Evolutionary conservation across 2,888 invertebrate genomes (phyloP).

Genomic region (Sturmia bella): DNA sequence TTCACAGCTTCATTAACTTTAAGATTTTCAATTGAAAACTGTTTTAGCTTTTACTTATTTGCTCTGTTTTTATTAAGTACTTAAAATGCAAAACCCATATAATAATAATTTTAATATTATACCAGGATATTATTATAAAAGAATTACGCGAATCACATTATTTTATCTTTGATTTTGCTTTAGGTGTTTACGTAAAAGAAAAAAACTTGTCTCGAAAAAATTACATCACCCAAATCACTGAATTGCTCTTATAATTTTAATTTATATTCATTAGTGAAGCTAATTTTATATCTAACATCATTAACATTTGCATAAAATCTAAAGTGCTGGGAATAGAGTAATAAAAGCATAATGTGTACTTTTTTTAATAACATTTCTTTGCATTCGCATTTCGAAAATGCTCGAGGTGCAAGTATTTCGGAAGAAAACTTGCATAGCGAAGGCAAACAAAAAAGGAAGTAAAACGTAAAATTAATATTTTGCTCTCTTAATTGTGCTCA

Average conservation of each 20-base stretch:
- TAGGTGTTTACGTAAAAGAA: not conserved
- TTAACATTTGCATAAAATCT: conserved; percentile 58
- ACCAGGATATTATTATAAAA: too few relatives aligned
- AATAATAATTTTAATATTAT: not conserved
- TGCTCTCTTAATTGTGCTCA: too few relatives aligned
- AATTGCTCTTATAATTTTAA: conserved; percentile 51
- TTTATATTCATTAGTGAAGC: conserved; percentile 59
- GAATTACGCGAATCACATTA: conserved; percentile 18
- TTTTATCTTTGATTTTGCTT: conserved; percentile 21
- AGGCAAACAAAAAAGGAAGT: too few relatives aligned
- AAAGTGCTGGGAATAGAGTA: conserved; percentile 48
- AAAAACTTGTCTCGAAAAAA: conserved; percentile 21
- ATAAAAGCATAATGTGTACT: conserved; percentile 42
- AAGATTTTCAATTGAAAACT: too few relatives aligned
- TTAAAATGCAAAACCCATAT: too few relatives aligned
- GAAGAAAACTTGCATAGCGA: too few relatives aligned
- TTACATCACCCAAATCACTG: conserved; percentile 44
- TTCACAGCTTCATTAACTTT: too few relatives aligned
- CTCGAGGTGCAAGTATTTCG: not conserved
- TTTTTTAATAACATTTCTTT: conserved; percentile 45
- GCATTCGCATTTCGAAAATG: conserved; percentile 24
- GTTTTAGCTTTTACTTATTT: too few relatives aligned
- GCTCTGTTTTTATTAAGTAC: not conserved
- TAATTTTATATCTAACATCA: conserved; percentile 58
- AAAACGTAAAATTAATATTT: too few relatives aligned